A percentile compares a stretch with the other conserved stretches of the same genome.
Conservation (phyloP, 2,888 invertebrate genomes). For the Eupithecia centaureata region DNA sequence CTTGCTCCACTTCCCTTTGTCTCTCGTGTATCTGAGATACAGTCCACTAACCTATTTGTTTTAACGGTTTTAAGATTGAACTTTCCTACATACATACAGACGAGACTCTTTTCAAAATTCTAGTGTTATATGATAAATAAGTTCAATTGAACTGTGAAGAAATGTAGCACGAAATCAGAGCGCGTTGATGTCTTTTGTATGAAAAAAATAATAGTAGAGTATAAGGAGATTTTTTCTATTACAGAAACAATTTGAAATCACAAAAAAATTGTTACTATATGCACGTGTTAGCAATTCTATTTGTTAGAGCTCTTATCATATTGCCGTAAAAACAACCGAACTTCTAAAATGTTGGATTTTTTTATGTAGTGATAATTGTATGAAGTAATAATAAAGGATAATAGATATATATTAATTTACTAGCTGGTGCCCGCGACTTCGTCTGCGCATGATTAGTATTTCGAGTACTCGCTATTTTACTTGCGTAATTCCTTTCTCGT, state of each 20-base stretch:
- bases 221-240: background rate
- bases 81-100: background rate
- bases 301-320: background rate
- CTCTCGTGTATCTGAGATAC: slow-evolving; percentile 53
- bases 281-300: background rate
- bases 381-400: too few species aligned
- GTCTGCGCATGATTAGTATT: too few species aligned
- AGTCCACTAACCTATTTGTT: slow-evolving; percentile 47
- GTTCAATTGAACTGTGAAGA: background rate
- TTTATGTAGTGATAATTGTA: too few species aligned
- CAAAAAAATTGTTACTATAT: background rate
- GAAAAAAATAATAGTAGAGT: background rate
- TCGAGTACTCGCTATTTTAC: too few species aligned
- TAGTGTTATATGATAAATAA: too few species aligned
- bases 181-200: slow-evolving; percentile 31
- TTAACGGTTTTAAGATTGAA: slow-evolving; percentile 14
- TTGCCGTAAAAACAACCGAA: background rate
- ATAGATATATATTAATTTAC: too few species aligned
- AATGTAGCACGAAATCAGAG: background rate
- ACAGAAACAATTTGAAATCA: background rate
- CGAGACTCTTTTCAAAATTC: too few species aligned
- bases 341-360: background rate
- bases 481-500: too few species aligned
- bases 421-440: too few species aligned
- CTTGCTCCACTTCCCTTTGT: slow-evolving; percentile 80